Evolutionary conservation across 2,113 vertebrate species (phyloP), one percentile per base, ranked within the genome.

Genomic region (Dasyprocta punctata): DNA sequence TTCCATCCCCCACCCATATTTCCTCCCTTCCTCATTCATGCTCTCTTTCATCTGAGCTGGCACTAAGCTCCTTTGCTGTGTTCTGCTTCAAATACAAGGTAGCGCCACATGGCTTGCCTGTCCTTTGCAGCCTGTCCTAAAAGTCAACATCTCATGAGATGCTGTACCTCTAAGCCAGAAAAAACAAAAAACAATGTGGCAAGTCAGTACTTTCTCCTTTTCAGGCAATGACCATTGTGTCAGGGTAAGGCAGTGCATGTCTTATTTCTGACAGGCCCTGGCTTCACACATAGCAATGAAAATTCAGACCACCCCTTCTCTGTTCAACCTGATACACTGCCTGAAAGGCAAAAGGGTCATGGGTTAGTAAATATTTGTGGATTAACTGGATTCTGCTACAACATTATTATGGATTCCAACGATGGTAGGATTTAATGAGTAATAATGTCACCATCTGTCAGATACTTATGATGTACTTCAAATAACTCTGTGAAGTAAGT

Each of bases 391-490:
- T 92, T 81, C 87, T 90, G 91, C 41, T 26, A 65, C 41, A 71
- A 81, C 28, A 69, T 87, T 69, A 78, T 85, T 85, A 83, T 41
- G 58, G 28, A 38, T 88, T 73, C 69, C 63, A 77, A 24, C 44
- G 60, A 86, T 16, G 63, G 69, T 33, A 88, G 69, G 47, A 86
- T 78, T 95, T 65, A 90, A 78, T 90, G 63, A 82, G 4, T 60
- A 96, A 84, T 83, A 82, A 93, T 49, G 67, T 95, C 63, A 36
- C 36, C 69, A 87, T 73, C 87, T 95, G 69, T 73, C 11, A 20
- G 84, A n/a, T 14, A 92, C 56, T 92, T 73, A 69, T 3, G 38
- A 22, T 41, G 30, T 92, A 36, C 38, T 81, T 93, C 65, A 41
- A 30, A 71, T 24, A 89, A 54, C 17, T 9, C 67, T 54, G 9